A percentile compares a stretch with the other conserved stretches of the same genome.
These are phyloP conservation scores for Capitulum mitella DNA, from an alignment of 2,888 invertebrate species.

Conservation along the genomic window DNA sequence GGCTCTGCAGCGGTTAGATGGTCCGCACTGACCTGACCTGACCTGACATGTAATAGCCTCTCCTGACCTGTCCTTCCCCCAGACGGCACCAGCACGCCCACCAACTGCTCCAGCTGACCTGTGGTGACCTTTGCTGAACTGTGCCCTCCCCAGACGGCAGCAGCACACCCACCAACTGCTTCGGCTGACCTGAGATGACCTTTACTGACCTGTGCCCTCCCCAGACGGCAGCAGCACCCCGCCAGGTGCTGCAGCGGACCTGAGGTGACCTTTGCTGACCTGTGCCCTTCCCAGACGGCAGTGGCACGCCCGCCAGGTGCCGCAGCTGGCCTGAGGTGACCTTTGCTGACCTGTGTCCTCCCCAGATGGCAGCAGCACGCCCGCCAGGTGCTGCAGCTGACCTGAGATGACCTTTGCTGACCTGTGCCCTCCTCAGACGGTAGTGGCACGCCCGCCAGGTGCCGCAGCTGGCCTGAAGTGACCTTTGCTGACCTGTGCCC, in stretches of 20 bases:
- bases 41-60: not conserved
- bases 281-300: not conserved
- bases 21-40: conserved; percentile 1
- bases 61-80: no score
- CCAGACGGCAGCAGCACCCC: not conserved
- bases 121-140: not conserved
- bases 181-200: not conserved
- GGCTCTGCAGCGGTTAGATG: no score
- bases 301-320: not conserved
- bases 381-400: not conserved
- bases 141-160: no score
- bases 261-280: not conserved
- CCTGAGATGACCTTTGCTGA: not conserved
- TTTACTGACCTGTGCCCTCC: not conserved
- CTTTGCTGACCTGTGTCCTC: not conserved
- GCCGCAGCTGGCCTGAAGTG: not conserved
- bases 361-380: not conserved
- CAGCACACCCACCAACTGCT: not conserved
- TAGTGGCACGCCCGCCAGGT: not conserved
- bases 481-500: not conserved
- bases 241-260: not conserved
- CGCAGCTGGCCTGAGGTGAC: not conserved
- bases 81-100: not conserved
- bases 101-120: not conserved
- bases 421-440: not conserved